phyloP scores from a whole-genome alignment of 2,113 vertebrate species.

The Rhea americana region DNA sequence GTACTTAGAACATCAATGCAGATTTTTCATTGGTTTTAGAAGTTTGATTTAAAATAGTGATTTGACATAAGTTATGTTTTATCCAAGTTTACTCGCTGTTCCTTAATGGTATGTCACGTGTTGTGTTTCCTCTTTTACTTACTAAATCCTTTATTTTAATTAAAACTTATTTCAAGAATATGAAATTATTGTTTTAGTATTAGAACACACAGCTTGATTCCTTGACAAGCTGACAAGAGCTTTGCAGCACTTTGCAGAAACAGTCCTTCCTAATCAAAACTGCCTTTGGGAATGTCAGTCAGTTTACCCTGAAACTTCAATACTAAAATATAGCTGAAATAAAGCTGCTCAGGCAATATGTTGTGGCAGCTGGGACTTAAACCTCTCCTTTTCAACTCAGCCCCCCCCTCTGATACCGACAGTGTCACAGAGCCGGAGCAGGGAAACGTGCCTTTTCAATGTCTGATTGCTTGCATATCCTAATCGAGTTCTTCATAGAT shows the following conservation, averaged over 20 bases:
- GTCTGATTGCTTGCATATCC: neutral
- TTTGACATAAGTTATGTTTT: neutral
- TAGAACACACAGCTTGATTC: slow-evolving; percentile 18
- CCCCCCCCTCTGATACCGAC: neutral
- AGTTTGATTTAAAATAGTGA: neutral
- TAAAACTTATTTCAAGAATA: slow-evolving; percentile 16
- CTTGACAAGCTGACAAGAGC: slow-evolving; percentile 34
- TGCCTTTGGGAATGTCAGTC: neutral
- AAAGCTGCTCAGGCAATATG: neutral
- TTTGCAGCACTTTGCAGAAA: slow-evolving; percentile 2
- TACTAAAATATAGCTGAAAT: neutral
- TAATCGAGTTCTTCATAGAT: neutral
- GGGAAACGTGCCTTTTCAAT: rapidly evolving
- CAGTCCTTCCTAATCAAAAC: slow-evolving; percentile 19
- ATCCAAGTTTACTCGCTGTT: neutral
- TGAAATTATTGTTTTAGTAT: slow-evolving; percentile 36
- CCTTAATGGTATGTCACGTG: neutral
- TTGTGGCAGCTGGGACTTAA: neutral
- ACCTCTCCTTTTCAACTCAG: neutral
- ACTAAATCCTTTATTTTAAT: neutral
- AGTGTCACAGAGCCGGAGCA: neutral
- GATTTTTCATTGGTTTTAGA: slow-evolving; percentile 23
- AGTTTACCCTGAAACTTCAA: neutral
- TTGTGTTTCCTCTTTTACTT: neutral
- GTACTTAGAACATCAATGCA: neutral